Base-by-base conservation (phyloP, 2,797 vertebrate genomes). In the Alauda arvensis region DNA sequence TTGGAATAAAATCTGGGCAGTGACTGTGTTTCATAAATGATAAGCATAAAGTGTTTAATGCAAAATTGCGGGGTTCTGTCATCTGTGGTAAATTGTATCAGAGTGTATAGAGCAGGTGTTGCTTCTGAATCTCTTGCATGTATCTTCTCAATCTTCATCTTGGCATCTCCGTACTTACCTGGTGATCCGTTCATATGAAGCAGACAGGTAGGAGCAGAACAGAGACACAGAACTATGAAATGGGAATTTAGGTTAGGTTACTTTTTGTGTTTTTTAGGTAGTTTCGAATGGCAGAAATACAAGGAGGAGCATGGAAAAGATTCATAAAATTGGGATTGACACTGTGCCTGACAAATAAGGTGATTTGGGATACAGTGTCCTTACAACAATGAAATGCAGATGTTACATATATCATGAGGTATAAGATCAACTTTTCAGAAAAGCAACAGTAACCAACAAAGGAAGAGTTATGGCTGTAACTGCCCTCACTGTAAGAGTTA, bases 1-100 rank as follows among this genome's bases (percentile, higher is more conserved):
- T 16, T 74, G 61, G 55, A 91, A 88, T 77, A 82, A 89, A 89
- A 88, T 90, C 43, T 74, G 39, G 23, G 76, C 53, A 68, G 16
- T 53, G 28, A 43, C 68, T 81, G 8, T 77, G 24, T 78, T 82
- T 77, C 37, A 28, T 34, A 70, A 61, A 57, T 60, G 10, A n/a
- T 60, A 40, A 68, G 31, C 2, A 0, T 83, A 31, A 70, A n/a
- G n/a, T 87, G 25, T 74, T 74, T 67, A 79, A 71, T 83, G 62
- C 40, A 89, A 57, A 83, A 83, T 75, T 80, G 45, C 21, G 46
- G 23, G 7, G 25, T 57, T 83, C 48, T 89, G 11, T 84, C 34
- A 26, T 77, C 83, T 89, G 83, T 76, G 52, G 46, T 77, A 91
- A 78, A 87, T 79, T 83, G 14, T 72, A 39, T 81, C 34, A 34